phyloP scores from a whole-genome alignment of 2,797 vertebrate species.

The Hemibagrus guttatus region DNA sequence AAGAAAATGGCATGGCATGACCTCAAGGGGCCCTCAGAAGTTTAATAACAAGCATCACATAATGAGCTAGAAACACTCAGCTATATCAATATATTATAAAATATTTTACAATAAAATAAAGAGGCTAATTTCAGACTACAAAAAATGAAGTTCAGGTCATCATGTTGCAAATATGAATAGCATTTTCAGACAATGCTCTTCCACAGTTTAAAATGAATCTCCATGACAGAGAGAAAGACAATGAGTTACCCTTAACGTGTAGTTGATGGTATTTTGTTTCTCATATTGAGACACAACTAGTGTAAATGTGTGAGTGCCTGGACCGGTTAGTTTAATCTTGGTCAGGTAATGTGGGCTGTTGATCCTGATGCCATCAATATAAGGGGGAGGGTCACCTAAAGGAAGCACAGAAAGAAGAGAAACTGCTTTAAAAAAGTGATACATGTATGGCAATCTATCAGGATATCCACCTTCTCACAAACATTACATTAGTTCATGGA shows the following conservation, averaged over 20 bases:
- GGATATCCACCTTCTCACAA: neutral
- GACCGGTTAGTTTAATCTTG: slow-evolving; percentile 89
- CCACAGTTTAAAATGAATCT: neutral
- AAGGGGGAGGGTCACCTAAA: slow-evolving; percentile 91
- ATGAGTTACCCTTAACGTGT: slow-evolving; percentile 87
- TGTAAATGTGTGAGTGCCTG: slow-evolving; percentile 89
- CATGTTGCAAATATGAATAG: neutral
- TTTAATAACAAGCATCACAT: neutral
- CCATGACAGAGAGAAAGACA: neutral
- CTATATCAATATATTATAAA: neutral
- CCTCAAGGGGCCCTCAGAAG: neutral
- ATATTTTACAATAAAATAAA: neutral
- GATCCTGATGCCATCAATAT: slow-evolving; percentile 96
- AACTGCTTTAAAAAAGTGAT: neutral
- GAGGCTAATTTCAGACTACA: neutral
- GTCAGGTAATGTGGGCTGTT: slow-evolving; percentile 98
- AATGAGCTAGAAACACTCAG: neutral
- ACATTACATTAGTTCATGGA: neutral
- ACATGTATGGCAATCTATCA: neutral
- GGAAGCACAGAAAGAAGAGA: neutral
- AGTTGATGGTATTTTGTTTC: slow-evolving; percentile 99
- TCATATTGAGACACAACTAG: slow-evolving; percentile 99
- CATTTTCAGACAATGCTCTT: neutral
- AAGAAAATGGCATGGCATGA: neutral
- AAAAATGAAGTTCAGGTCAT: neutral